Evolutionary conservation across 2,113 vertebrate species (phyloP), one percentile per base, ranked within the genome.

Genomic region (Calidris pugnax): DNA sequence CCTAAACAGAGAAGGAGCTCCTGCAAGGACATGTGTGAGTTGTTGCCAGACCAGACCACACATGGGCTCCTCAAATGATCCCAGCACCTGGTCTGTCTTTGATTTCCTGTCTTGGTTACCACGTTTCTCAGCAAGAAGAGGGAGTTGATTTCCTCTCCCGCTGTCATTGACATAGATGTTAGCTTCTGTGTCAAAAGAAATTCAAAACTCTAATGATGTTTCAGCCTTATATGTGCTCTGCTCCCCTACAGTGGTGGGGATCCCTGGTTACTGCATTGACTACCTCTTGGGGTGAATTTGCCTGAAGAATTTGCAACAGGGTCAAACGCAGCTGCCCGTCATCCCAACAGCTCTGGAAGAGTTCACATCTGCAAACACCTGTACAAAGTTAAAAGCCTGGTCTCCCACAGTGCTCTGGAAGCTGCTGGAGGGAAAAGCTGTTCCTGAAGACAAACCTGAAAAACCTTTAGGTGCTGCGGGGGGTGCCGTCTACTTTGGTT

Each of bases 261-360:
- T 1, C 4, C 41, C n/a, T 56, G 33, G 23, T 41, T 72, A 22
- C 27, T 39, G 56, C 51, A 20, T 1, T 35, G 37, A 27, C 37
- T 51, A 4, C 15, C 17, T 64, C n/a, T 47, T 24, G 12, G n/a
- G 59, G 37, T 75, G 56, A 75, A 81, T 10, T 18, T 43, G 43
- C 30, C 30, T 1, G 0, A 39, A 9, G 47, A 74, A 87, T 53
- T 78, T 78, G 30, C 72, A 27, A 4, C 0, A 0, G 30, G 9
- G 17, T 67, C 0, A 2, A 51, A 47, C 12, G 41, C 35, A 90
- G 62, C 62, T 48, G 45, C 37, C 51, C 7, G 6, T 67, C 76
- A 63, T 16, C 76, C 56, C 56, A 68, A 64, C 89, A 89, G 1
- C 39, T 64, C 84, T 79, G 45, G 7, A 55, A 8, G 16, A 64